Evolutionary conservation across 2,888 invertebrate species (phyloP), one percentile per base, ranked within the genome.

Genomic region (Machimus atricapillus): DNA sequence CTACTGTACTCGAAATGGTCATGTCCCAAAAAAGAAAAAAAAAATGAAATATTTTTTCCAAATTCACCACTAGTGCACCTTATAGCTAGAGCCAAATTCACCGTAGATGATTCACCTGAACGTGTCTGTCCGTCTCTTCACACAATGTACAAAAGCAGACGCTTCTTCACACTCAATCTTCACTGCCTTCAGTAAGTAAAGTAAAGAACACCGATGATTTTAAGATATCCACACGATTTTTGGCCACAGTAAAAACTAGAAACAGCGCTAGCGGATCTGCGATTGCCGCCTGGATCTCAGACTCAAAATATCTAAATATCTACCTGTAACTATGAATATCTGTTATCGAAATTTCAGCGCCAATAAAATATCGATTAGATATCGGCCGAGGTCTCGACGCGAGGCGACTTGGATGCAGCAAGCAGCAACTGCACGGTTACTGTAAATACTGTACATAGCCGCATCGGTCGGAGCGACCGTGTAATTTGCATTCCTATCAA

Each of bases 401-500:
- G 34, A 83, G 31, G n/a, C 40, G 77, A 86, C 76, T 76, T 85
- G n/a, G 37, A 86, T 81, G 86, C 89, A 89, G 87, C 85, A 88
- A 88, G 88, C 88, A 87, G 87, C 88, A 87, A 87, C 85, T 86
- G 87, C 88, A 46, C 43, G 52, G 87, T 86, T 87, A 85, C 83
- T 79, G 86, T 83, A 86, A 77, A 74, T 87, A 85, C 56, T 86
- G 77, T 86, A 85, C 19, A 58, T 86, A 86, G 37, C 52, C 58
- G 74, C 56, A 86, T 85, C 52, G 27, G 77, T 58, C 56, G 9
- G 37, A 58, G 52, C 56, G 43, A 86, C 37, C 87, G 76, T 58
- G 86, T 88, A 88, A 89, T 89, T 89, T 89, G 89, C 89, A 89
- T 89, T 89, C 89, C 89, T 89, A 89, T 88, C 89, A 89, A 88